Evolutionary conservation across 2,797 vertebrate species (phyloP), one percentile per base, ranked within the genome.

Genomic region (Epinephelus malabaricus): DNA sequence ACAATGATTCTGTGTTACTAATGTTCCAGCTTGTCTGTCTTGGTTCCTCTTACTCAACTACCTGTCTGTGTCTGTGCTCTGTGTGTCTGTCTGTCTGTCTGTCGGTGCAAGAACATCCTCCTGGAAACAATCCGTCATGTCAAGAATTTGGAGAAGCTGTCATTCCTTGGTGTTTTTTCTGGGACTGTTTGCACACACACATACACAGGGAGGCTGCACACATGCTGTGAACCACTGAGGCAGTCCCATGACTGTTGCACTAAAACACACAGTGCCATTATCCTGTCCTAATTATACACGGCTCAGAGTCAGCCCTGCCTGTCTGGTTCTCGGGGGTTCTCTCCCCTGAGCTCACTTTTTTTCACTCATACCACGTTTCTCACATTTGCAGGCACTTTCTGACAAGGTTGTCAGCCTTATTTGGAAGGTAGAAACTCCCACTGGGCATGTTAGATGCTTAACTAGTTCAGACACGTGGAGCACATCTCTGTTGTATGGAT

Each of bases 241-340:
- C 43, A n/a, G 84, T 89, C 86, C 82, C 88, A 90, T 90, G 88
- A 89, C 84, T 90, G 79, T 78, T 86, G 77, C 77, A 67, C 68
- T 79, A 72, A 90, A 85, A 85, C 89, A 86, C 83, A 87, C 86
- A 56, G 68, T 70, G 49, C 72, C 78, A 86, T 86, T 87, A 91
- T 87, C 84, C 65, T 83, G 78, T 83, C 83, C 90, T 90, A 81
- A 91, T 93, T 88, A 89, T 72, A 79, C 79, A 62, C 65, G 81
- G 83, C 79, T 89, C 79, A 62, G 75, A 81, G 69, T 87, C 84
- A 40, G 61, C 69, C 66, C 65, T 78, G 79, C 73, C 69, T 81
- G 27, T 88, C 77, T 91, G 72, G 54, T 79, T 82, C 86, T 83
- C 46, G 10, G 68, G 70, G 70, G 70, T 86, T 84, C 55, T 77